Evolutionary conservation across 2,888 invertebrate genomes (phyloP), one percentile per base, ranked within the genome.

Genomic region (Aricia artaxerxes): DNA sequence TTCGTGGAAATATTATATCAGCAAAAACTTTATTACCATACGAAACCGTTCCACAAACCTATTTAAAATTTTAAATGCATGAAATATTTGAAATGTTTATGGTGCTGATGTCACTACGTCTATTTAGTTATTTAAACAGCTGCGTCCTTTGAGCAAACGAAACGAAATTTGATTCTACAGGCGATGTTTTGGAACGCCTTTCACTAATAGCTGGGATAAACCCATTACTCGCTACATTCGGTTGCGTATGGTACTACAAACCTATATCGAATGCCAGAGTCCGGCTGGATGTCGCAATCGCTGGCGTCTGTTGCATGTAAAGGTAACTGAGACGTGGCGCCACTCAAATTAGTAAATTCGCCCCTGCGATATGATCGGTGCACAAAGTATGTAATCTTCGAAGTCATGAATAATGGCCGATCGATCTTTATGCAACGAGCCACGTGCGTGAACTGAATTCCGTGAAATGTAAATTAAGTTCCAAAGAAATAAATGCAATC

Each of bases 121-220:
- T 69, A 80, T 83, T 80, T 81, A 82, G 81, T 69, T 88, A 87
- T 93, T 93, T 92, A 87, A 81, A 82, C 93, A 94, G 91, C 91
- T 93, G 93, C 87, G 90, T 90, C 92, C 92, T 92, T 91, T 38
- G 5, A 85, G 89, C 90, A 92, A 92, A 91, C 91, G 88, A 83
- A 84, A 85, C 83, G 86, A 85, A 82, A 86, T 83, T 82, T 82
- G 81, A 81, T 84, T 83, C 82, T 82, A 82, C 80, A 80, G 73
- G 78, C 75, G 72, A 82, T 78, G 77, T 79, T 79, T 80, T 79
- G 64, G 78, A 69, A 81, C 80, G 81, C 84, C 85, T 85, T 85
- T 85, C 85, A 85, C 84, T 83, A 78, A 80, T 81, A 81, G 77
- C 81, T 78, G 79, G 82, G 80, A 78, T 81, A 80, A 80, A 80